Conservation (phyloP, 2,113 vertebrate species). For the Sturnira hondurensis region DNA sequence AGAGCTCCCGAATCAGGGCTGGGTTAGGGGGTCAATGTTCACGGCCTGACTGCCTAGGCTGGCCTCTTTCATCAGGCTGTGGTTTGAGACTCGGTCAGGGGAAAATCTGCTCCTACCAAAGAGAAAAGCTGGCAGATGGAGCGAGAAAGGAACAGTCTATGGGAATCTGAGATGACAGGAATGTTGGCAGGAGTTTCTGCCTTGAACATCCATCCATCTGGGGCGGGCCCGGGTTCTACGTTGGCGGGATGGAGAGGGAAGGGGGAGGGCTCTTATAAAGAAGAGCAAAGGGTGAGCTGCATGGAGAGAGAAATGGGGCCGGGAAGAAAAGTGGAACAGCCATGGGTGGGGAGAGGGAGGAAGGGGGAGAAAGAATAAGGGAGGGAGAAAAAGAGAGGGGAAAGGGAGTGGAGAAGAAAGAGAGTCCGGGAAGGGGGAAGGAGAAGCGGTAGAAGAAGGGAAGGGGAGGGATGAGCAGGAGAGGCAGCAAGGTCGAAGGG, state of each 20-base stretch:
- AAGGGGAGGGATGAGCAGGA: background rate
- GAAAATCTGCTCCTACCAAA: background rate
- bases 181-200: background rate
- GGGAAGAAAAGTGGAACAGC: background rate
- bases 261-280: background rate
- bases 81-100: background rate
- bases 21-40: background rate
- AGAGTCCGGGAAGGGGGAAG: too few relatives aligned
- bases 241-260: background rate
- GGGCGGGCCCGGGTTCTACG: background rate
- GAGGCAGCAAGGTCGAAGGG: background rate
- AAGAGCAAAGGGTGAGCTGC: background rate
- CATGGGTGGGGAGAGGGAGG: too few relatives aligned
- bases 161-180: background rate
- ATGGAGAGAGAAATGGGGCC: background rate
- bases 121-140: background rate
- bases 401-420: fast-evolving
- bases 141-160: background rate
- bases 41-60: background rate
- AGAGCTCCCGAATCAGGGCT: background rate
- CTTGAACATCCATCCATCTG: background rate
- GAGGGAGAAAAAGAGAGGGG: background rate
- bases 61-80: background rate
- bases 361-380: too few relatives aligned
- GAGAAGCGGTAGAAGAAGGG: background rate